Percentiles rank a stretch among this genome's conserved stretches.
Conservation (phyloP, 2,797 vertebrate species). For the Myotis planiceps region DNA sequence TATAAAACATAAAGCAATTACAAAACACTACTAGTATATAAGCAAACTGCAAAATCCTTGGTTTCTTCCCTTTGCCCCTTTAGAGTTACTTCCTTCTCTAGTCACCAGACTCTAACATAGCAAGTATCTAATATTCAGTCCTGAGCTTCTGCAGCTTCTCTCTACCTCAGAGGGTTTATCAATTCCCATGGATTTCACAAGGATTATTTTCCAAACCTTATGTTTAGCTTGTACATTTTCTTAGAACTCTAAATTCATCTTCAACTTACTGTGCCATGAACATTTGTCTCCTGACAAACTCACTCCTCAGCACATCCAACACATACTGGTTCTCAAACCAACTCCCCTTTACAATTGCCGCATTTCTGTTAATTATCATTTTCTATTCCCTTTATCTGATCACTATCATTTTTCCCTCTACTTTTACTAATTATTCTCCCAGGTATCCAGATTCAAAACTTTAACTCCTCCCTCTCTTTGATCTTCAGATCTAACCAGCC, state of each 20-base stretch:
- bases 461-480: not conserved
- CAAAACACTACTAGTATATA: not conserved
- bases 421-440: conserved; percentile 67
- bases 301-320: conserved; percentile 92
- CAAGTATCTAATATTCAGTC: not conserved
- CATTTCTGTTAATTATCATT: conserved; percentile 91
- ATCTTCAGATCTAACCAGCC: not conserved
- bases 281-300: conserved; percentile 91
- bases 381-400: conserved; percentile 94
- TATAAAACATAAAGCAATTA: conserved; percentile 9
- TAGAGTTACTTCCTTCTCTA: not conserved
- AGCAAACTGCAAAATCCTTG: not conserved
- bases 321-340: conserved; percentile 92
- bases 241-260: conserved; percentile 15
- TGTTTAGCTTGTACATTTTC: not conserved
- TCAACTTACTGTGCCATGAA: conserved; percentile 91
- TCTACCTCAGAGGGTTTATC: not conserved
- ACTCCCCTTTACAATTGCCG: conserved; percentile 87
- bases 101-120: not conserved
- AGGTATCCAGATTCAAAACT: not conserved
- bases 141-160: not conserved
- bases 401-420: conserved; percentile 92
- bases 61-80: not conserved
- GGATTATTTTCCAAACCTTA: not conserved
- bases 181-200: not conserved